These are phyloP conservation scores for Sebastes matsubarae DNA, from an alignment of 2,797 vertebrate species.

Conservation along the genomic window DNA sequence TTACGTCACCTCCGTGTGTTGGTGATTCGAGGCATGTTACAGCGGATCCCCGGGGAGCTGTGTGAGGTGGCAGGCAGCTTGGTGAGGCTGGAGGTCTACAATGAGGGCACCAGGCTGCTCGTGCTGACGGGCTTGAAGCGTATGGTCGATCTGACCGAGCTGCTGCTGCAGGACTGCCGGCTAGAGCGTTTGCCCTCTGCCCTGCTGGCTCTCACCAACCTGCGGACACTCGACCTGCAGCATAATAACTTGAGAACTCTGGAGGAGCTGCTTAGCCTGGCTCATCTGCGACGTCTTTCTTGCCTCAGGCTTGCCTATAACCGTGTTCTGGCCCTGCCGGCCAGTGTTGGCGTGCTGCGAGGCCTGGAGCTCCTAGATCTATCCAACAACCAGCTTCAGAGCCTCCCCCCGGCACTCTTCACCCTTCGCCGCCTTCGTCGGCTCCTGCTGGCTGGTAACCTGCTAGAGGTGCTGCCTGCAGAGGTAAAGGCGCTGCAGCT, in stretches of 20 bases:
- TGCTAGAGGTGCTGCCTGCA: conserved; percentile 73
- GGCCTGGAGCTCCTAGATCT: conserved; percentile 83
- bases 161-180: conserved; percentile 82
- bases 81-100: conserved; percentile 78
- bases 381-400: conserved; percentile 80
- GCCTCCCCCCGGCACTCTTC: conserved; percentile 80
- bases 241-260: conserved; percentile 81
- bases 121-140: conserved; percentile 78
- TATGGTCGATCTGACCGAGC: conserved; percentile 70
- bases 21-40: conserved; percentile 73
- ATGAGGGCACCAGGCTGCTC: conserved; percentile 80
- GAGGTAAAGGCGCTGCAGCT: conserved; percentile 75
- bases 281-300: conserved; percentile 78
- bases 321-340: conserved; percentile 69
- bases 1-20: conserved; percentile 77
- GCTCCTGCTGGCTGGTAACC: conserved; percentile 82
- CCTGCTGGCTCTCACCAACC: conserved; percentile 69
- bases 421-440: conserved; percentile 76
- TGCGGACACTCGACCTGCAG: conserved; percentile 79
- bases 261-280: conserved; percentile 80
- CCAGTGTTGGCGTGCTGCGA: conserved; percentile 75
- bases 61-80: conserved; percentile 78
- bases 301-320: conserved; percentile 82
- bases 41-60: conserved; percentile 79
- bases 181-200: conserved; percentile 82